These are phyloP conservation scores for Saxidomus purpurata DNA, from an alignment of 1,140 invertebrate genomes.

Conservation along the genomic window DNA sequence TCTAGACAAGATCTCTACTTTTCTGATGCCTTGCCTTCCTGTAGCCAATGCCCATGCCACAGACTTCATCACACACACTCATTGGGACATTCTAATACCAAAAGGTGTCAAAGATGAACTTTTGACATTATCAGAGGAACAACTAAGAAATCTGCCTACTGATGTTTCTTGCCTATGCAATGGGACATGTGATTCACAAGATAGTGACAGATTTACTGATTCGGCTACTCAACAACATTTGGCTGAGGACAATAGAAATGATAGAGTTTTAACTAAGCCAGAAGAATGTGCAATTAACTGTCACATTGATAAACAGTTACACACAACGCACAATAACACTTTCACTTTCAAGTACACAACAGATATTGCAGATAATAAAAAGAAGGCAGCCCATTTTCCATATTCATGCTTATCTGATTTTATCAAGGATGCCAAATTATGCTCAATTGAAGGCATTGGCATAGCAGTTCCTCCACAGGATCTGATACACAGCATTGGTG, in stretches of 20 bases:
- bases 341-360: background rate
- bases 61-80: constrained; percentile 62
- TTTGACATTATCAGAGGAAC: constrained; percentile 37
- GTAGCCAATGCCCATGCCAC: constrained; percentile 59
- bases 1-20: constrained; percentile 31
- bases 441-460: constrained; percentile 18
- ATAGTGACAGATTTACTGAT: background rate
- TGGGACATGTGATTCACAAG: background rate
- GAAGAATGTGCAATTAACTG: background rate
- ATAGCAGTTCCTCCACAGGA: background rate
- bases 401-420: constrained; percentile 15
- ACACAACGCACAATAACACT: background rate
- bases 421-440: background rate
- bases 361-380: background rate
- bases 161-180: background rate
- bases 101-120: constrained; percentile 38
- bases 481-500: background rate
- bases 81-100: constrained; percentile 46
- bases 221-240: background rate
- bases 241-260: background rate
- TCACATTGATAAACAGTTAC: background rate
- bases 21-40: constrained; percentile 43
- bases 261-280: background rate
- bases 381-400: background rate
- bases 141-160: constrained; percentile 41